Percentiles rank a stretch among this genome's conserved stretches.
Evolutionary conservation across 2,113 vertebrate genomes (phyloP).

Genomic region (Tyto alba): DNA sequence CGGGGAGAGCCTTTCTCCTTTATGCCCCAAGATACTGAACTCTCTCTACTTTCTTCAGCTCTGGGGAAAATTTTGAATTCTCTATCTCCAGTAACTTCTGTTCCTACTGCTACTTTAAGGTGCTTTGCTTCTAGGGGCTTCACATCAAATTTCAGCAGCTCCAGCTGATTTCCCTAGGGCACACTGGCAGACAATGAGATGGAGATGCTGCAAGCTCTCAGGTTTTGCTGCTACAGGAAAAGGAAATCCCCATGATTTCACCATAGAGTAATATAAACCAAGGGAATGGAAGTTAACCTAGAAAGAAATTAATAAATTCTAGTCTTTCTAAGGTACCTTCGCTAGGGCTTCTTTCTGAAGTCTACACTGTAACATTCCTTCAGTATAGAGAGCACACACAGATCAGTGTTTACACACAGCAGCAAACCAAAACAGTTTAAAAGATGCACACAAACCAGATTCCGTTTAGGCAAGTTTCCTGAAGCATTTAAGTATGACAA

Average conservation of each 20-base stretch:
- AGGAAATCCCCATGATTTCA: slow-evolving; percentile 44
- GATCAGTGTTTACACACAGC: neutral
- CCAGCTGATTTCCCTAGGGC: slow-evolving; percentile 2
- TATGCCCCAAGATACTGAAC: neutral
- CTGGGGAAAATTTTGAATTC: neutral
- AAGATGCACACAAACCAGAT: neutral
- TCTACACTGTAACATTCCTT: neutral
- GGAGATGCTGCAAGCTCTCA: neutral
- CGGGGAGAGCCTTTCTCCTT: slow-evolving; percentile 14
- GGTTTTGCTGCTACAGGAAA: slow-evolving; percentile 31
- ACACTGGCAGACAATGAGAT: neutral
- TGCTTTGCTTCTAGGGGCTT: neutral
- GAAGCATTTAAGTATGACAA: neutral
- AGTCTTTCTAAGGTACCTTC: neutral
- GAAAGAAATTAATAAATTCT: neutral
- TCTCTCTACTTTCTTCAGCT: neutral
- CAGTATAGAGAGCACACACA: neutral
- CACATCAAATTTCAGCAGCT: slow-evolving; percentile 2
- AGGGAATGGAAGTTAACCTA: neutral
- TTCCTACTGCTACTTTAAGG: neutral
- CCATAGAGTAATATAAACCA: neutral
- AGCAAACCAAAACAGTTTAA: neutral
- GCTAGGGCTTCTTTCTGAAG: neutral
- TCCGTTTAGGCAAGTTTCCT: neutral
- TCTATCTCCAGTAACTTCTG: neutral